Percentiles rank a stretch among this genome's conserved stretches.
Conservation (phyloP, 2,797 vertebrate genomes). For the Myotis findleyi region DNA sequence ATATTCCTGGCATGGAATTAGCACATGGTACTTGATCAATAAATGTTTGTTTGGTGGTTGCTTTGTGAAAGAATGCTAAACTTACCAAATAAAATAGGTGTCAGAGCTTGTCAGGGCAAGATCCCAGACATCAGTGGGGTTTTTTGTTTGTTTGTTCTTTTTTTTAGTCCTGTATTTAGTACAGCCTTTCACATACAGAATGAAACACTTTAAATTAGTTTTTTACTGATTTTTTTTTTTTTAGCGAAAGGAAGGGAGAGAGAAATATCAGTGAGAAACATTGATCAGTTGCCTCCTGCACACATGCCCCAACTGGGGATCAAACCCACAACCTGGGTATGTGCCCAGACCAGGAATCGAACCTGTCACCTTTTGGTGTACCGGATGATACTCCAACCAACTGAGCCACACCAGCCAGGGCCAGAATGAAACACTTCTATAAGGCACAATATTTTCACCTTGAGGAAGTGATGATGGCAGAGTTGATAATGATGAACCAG, state of each 20-base stretch:
- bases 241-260: neutral
- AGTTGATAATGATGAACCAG: neutral
- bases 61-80: constrained; percentile 30
- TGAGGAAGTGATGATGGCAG: neutral
- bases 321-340: neutral
- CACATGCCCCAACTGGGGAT: neutral
- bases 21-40: neutral
- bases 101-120: neutral
- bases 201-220: neutral
- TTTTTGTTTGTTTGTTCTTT: neutral
- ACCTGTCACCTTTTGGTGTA: neutral
- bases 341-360: neutral
- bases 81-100: neutral
- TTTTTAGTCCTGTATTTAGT: constrained; percentile 10
- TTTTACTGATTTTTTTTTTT: neutral
- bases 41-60: constrained; percentile 1
- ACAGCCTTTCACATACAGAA: neutral
- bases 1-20: neutral
- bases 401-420: neutral
- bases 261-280: neutral
- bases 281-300: neutral
- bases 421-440: neutral
- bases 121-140: neutral
- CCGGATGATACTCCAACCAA: neutral
- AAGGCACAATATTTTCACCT: constrained; percentile 18